These are phyloP conservation scores for Gephyroberyx darwinii DNA, from an alignment of 2,797 vertebrate species.

Conservation along the genomic window DNA sequence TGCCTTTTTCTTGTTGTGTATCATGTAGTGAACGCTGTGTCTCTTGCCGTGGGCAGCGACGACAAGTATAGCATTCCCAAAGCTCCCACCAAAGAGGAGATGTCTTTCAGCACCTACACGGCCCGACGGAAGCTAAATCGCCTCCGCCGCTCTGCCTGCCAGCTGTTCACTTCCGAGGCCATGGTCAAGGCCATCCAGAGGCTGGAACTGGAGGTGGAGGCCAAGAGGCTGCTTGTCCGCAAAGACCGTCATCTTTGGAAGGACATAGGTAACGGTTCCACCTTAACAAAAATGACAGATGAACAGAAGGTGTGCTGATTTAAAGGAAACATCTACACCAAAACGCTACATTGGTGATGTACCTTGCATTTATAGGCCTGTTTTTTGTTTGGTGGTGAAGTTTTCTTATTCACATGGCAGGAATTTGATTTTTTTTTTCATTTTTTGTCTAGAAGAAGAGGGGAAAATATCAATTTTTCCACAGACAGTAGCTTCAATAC, in stretches of 20 bases:
- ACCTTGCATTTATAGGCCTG: too few species aligned
- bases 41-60: conserved; percentile 84
- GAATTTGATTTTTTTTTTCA: too few species aligned
- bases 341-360: too few species aligned
- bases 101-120: conserved; percentile 91
- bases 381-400: not conserved
- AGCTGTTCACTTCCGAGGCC: conserved; percentile 86
- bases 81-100: conserved; percentile 95
- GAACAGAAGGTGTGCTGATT: not conserved
- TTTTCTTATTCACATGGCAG: too few species aligned
- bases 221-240: conserved; percentile 86
- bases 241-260: conserved; percentile 97
- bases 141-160: conserved; percentile 89
- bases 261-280: conserved; percentile 86
- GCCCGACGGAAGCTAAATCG: conserved; percentile 87
- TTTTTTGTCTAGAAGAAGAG: too few species aligned
- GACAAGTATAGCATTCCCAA: conserved; percentile 83
- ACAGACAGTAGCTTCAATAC: too few species aligned
- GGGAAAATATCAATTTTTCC: too few species aligned
- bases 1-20: not conserved
- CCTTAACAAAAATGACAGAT: not conserved
- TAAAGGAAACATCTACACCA: too few species aligned
- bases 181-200: conserved; percentile 91
- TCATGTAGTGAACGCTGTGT: conserved; percentile 85
- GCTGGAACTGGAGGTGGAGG: conserved; percentile 91